Percentiles rank a stretch among this genome's conserved stretches.
phyloP scores from a whole-genome alignment of 64 coral and sea anemone species.

The Exaiptasia diaphana region DNA sequence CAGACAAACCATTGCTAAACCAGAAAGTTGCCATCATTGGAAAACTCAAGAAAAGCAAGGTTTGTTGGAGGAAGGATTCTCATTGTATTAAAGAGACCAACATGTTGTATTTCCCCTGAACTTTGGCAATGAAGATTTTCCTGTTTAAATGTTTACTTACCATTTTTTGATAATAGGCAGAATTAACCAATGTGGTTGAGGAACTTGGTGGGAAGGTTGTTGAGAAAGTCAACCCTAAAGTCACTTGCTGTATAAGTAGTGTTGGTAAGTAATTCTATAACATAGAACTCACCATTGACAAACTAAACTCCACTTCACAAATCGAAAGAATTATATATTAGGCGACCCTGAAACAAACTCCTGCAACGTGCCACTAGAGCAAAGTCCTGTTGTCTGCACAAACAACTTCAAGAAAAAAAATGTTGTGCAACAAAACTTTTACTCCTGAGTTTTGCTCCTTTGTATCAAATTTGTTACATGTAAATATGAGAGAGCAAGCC shows the following conservation, averaged over 20 bases:
- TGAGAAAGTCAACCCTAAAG: slow-evolving; percentile 50
- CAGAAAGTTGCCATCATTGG: slow-evolving; percentile 84
- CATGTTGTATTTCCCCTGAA: neutral
- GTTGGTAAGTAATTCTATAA: slow-evolving; percentile 48
- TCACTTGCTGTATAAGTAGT: slow-evolving; percentile 82
- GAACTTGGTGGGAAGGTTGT: slow-evolving; percentile 76
- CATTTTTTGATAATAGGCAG: slow-evolving; percentile 33
- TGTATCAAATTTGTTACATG: too few species aligned
- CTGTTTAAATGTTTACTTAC: neutral
- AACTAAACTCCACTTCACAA: too few species aligned
- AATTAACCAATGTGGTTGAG: slow-evolving; percentile 38
- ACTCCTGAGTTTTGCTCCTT: too few species aligned
- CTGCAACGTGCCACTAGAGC: too few species aligned
- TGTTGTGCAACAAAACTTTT: too few species aligned
- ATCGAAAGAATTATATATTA: too few species aligned
- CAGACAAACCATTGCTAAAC: slow-evolving; percentile 73
- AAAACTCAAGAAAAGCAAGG: slow-evolving; percentile 79
- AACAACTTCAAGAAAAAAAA: too few species aligned
- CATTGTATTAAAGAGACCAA: neutral
- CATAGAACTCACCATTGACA: too few species aligned
- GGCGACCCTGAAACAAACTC: too few species aligned
- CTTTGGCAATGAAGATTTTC: neutral
- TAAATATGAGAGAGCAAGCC: too few species aligned
- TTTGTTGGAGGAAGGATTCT: too few species aligned
- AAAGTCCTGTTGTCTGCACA: too few species aligned